Evolutionary conservation across 2,888 invertebrate species (phyloP).

Genomic region (Acronicta alni): DNA sequence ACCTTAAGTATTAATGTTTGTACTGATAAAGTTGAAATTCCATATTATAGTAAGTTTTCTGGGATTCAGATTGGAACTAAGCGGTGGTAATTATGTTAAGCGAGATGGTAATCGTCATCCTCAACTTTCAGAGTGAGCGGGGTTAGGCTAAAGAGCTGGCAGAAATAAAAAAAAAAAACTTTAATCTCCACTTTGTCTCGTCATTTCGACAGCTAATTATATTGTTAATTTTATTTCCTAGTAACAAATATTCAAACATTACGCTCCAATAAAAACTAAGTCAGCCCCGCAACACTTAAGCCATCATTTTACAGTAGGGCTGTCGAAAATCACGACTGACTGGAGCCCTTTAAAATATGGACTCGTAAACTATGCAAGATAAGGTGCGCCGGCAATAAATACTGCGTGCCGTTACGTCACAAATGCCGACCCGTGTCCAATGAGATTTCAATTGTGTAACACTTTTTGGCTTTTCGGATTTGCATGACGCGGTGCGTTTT

Average conservation of each 20-base stretch:
- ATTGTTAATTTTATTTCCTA: conserved; percentile 24
- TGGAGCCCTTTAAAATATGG: conserved; percentile 45
- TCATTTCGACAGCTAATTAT: conserved; percentile 37
- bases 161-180: no score
- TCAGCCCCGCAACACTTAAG: conserved; percentile 37
- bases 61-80: no score
- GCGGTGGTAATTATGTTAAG: no score
- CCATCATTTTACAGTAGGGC: conserved; percentile 44
- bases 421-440: conserved; percentile 59
- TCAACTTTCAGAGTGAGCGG: no score
- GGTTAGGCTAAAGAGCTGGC: no score
- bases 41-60: no score
- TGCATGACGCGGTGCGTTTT: conserved; percentile 29
- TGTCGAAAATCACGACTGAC: conserved; percentile 47
- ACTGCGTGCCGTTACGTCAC: conserved; percentile 60
- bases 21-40: no score
- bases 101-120: no score
- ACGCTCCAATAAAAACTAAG: conserved; percentile 45
- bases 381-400: conserved; percentile 68
- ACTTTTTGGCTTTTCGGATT: conserved; percentile 62
- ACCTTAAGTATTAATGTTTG: no score
- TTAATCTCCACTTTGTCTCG: background rate
- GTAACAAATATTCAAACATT: conserved; percentile 43
- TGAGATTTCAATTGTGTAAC: conserved; percentile 70
- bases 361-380: conserved; percentile 57